Evolutionary conservation across 1,140 invertebrate genomes (phyloP).

Genomic region (Drosophila nebulosa): DNA sequence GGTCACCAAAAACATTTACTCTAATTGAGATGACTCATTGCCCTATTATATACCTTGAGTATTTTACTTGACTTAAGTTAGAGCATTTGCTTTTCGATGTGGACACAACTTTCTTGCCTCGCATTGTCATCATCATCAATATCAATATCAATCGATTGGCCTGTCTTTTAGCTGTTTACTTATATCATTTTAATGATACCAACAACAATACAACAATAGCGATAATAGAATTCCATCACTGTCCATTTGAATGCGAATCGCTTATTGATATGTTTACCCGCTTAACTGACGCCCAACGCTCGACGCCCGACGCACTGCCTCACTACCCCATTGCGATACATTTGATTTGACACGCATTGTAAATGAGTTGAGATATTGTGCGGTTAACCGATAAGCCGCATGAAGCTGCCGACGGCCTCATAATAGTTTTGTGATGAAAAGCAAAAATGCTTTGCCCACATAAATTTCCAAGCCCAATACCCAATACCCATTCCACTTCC

Average conservation of each 20-base stretch:
- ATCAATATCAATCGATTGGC: slow-evolving; percentile 6
- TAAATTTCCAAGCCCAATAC: slow-evolving; percentile 42
- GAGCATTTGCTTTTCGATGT: neutral
- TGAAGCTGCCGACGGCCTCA: slow-evolving; percentile 29
- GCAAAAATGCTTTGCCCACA: slow-evolving; percentile 20
- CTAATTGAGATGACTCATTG: too few species aligned
- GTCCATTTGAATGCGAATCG: neutral
- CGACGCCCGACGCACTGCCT: neutral
- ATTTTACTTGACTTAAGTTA: neutral
- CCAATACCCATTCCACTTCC: slow-evolving; percentile 31
- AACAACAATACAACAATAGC: slow-evolving; percentile 33
- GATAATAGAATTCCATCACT: slow-evolving; percentile 20
- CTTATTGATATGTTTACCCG: neutral
- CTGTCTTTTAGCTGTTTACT: slow-evolving; percentile 6
- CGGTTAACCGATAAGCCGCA: slow-evolving; percentile 23
- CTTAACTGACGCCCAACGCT: neutral
- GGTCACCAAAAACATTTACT: too few species aligned
- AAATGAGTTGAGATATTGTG: slow-evolving; percentile 56
- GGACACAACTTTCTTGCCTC: slow-evolving; percentile 6
- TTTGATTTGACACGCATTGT: slow-evolving; percentile 53
- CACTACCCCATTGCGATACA: neutral
- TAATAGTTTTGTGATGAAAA: slow-evolving; percentile 28
- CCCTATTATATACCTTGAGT: too few species aligned
- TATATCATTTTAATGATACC: slow-evolving; percentile 34
- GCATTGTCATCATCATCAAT: slow-evolving; percentile 6